Evolutionary conservation across 2,113 vertebrate genomes (phyloP).

Genomic region (Pangasianodon hypophthalmus): DNA sequence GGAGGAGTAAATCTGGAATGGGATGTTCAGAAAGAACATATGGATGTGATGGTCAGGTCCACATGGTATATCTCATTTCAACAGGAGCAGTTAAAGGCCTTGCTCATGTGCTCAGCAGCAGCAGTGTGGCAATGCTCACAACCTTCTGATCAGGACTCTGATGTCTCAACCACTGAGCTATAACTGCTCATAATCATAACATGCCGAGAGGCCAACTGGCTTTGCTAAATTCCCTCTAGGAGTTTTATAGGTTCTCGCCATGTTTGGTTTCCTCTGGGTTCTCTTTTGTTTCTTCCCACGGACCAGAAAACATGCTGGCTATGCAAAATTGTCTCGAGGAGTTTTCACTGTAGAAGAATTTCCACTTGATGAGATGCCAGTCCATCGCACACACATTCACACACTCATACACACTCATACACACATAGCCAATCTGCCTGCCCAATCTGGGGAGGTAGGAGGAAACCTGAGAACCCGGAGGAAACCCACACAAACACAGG

Average conservation of each 20-base stretch:
- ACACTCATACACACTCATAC: not conserved
- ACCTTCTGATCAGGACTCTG: no score
- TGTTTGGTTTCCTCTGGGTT: not conserved
- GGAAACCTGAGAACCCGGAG: not conserved
- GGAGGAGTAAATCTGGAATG: no score
- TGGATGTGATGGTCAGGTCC: no score
- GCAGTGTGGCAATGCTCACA: no score
- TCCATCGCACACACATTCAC: not conserved
- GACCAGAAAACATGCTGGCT: not conserved
- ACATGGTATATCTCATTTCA: no score
- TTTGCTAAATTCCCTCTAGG: no score
- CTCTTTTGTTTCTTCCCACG: not conserved
- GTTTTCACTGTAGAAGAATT: not conserved
- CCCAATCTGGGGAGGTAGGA: not conserved
- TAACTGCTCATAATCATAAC: no score
- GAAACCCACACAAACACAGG: not conserved
- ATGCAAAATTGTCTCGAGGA: not conserved
- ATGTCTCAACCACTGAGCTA: no score
- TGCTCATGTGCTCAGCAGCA: not conserved
- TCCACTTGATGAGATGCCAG: not conserved
- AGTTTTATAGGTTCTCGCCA: not conserved
- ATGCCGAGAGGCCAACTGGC: no score
- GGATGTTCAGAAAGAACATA: no score
- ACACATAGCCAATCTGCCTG: not conserved
- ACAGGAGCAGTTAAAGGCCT: no score